Conservation (phyloP, 2,797 vertebrate genomes). For the Cheirogaleus major region DNA sequence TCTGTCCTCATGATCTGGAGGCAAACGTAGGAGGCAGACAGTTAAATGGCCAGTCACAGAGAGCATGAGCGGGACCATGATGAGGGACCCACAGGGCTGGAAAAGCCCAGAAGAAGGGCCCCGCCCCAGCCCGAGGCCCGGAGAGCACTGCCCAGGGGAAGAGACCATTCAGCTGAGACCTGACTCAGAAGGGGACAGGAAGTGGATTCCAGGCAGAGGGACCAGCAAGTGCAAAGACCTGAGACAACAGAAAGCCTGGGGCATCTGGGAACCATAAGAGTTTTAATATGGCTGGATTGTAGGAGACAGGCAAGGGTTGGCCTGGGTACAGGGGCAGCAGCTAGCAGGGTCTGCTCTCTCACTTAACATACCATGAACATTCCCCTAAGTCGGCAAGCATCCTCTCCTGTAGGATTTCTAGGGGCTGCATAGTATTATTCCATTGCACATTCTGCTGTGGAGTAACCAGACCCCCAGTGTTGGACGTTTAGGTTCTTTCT, state of each 20-base stretch:
- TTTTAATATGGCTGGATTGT: fast-evolving
- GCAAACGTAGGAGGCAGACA: background rate
- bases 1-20: background rate
- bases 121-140: background rate
- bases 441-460: background rate
- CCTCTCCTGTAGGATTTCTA: background rate
- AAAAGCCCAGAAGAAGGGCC: background rate
- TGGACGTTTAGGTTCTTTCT: background rate
- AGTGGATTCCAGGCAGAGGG: background rate
- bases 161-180: background rate
- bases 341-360: background rate
- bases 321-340: background rate
- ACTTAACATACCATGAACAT: background rate
- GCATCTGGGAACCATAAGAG: no score
- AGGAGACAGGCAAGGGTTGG: background rate
- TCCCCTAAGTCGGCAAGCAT: fast-evolving
- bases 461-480: background rate
- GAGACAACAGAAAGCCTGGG: background rate
- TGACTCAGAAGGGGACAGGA: background rate
- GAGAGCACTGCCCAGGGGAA: background rate
- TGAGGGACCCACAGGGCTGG: background rate
- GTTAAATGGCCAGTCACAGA: background rate
- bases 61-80: fast-evolving
- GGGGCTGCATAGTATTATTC: fast-evolving
- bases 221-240: background rate